Evolutionary conservation across 1,140 invertebrate genomes (phyloP), one percentile per base, ranked within the genome.

Genomic region (Cotesia vestalis): DNA sequence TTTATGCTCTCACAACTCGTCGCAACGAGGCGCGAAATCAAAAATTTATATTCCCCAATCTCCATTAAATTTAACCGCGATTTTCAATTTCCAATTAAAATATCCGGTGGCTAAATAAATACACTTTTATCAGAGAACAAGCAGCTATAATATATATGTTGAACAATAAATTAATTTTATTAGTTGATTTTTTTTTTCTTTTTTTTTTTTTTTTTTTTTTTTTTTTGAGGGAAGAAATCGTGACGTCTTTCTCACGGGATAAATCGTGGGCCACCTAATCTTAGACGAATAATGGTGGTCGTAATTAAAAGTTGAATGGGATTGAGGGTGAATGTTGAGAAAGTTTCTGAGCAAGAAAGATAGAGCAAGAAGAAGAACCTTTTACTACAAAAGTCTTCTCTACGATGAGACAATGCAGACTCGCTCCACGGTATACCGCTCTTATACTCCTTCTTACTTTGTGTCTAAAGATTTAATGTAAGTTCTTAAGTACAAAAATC

Each of bases 251-350:
- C 64, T 17, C 36, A 46, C 17, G 36, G 66, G 70, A 66, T 38
- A 59, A 52, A 38, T 46, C 14, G 46, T 38, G 57, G 12, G 36
- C 52, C 64, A 72, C 74, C 72, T 77, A 77, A 77, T 75, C 76
- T 75, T 69, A 66, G 62, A 72, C 63, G 72, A 77, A 75, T 77
- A 77, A 77, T 77, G 76, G 76, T 34, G 60, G 55, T 73, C 74
- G 79, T 80, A 80, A 80, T 79, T 80, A 80, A 79, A 80, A 80
- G 76, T 75, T 77, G 76, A 70, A 73, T 70, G 62, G 61, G 69
- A 51, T 67, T 71, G 63, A 67, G 71, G 71, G 55, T 70, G 61
- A 38, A 61, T 35, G 69, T 40, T 34, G 63, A 51, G 53, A 61
- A 66, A 71, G 55, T 60, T 66, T 35, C 34, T 17, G 40, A 60